Evolutionary conservation across 2,113 vertebrate species (phyloP).

Genomic region (Vulpes ferrilata): DNA sequence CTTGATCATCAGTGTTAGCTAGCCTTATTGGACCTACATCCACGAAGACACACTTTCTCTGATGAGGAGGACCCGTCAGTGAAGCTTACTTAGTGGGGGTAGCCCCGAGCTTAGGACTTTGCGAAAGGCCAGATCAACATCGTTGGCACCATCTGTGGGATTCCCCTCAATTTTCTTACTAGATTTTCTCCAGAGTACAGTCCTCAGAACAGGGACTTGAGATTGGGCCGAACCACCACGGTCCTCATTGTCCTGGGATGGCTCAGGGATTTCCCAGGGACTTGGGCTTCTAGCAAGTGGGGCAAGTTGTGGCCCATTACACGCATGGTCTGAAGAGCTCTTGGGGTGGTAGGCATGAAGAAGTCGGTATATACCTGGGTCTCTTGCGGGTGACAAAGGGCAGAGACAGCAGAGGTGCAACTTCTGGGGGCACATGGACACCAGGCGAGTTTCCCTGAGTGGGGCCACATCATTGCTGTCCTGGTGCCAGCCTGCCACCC

Average conservation of each 20-base stretch:
- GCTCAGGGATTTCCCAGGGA: conserved; percentile 88
- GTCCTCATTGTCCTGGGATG: conserved; percentile 87
- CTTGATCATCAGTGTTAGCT: conserved; percentile 90
- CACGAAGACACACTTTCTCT: conserved; percentile 92
- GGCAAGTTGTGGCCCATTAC: conserved; percentile 88
- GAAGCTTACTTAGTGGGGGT: conserved; percentile 92
- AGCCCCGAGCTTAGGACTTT: conserved; percentile 89
- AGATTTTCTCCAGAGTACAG: conserved; percentile 74
- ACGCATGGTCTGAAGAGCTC: background rate
- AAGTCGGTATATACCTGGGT: background rate
- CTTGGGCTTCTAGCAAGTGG: conserved; percentile 89
- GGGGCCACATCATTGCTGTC: background rate
- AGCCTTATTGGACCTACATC: conserved; percentile 91
- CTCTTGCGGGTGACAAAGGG: background rate
- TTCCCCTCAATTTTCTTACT: conserved; percentile 88
- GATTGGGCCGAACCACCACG: conserved; percentile 86
- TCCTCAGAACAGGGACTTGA: conserved; percentile 87
- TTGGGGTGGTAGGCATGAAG: background rate
- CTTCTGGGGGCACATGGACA: too few species aligned
- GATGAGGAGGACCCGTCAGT: conserved; percentile 91
- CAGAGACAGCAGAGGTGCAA: background rate
- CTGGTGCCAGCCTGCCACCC: background rate
- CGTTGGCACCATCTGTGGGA: conserved; percentile 87
- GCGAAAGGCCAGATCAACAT: conserved; percentile 84
- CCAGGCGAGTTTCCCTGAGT: background rate